Conservation (phyloP, 2,113 vertebrate species). For the Strix aluco region DNA sequence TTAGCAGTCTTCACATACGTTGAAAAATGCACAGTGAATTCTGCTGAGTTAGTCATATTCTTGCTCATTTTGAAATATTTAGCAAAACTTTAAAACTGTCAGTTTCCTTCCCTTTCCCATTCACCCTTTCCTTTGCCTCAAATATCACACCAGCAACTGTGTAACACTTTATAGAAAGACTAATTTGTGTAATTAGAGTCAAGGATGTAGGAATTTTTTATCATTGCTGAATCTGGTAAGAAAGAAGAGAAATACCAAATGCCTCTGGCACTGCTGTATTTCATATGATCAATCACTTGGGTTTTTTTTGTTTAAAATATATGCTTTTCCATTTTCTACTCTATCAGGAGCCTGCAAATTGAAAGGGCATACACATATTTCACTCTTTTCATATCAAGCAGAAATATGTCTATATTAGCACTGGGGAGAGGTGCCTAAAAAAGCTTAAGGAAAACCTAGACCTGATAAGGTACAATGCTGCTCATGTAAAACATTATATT, state of each 20-base stretch:
- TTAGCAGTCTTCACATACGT: neutral
- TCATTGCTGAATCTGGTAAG: neutral
- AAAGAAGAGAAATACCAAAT: neutral
- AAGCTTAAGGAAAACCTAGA: neutral
- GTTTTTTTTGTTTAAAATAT: neutral
- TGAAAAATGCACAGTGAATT: neutral
- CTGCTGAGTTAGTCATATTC: neutral
- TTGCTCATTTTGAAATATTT: neutral
- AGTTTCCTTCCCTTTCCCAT: neutral
- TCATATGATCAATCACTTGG: neutral
- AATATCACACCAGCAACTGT: neutral
- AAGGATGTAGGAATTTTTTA: neutral
- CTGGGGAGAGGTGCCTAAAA: neutral
- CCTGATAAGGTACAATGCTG: neutral
- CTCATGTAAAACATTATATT: neutral
- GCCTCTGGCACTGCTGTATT: neutral
- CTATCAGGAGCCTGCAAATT: neutral
- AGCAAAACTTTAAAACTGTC: neutral
- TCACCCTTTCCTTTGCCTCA: neutral
- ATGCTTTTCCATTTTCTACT: neutral
- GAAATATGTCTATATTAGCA: neutral
- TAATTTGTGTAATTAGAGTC: neutral
- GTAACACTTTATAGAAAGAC: neutral
- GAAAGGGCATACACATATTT: neutral
- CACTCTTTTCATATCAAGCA: neutral